These are phyloP conservation scores for Tapirus terrestris DNA, from an alignment of 2,113 vertebrate species.

Conservation along the genomic window DNA sequence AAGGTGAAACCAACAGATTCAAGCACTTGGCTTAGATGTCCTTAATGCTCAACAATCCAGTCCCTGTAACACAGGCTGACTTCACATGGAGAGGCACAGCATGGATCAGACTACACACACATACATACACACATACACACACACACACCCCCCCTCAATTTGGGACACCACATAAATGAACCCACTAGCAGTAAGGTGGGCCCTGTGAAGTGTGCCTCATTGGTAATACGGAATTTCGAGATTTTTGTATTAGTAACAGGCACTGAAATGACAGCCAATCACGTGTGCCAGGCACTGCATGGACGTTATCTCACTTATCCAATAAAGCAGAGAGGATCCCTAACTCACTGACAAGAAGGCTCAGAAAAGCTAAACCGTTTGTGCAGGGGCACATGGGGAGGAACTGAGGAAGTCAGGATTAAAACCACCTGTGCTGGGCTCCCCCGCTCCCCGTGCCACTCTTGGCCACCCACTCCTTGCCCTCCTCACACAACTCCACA, in stretches of 20 bases:
- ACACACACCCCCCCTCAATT: background rate
- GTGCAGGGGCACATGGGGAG: background rate
- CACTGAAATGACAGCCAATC: background rate
- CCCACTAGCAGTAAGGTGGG: background rate
- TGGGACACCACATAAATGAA: background rate
- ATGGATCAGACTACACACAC: background rate
- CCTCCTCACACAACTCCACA: background rate
- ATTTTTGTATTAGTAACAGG: background rate
- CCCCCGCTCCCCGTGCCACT: background rate
- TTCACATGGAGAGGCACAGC: background rate
- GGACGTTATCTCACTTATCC: background rate
- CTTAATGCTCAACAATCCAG: background rate
- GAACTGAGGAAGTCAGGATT: background rate
- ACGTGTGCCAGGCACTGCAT: too few relatives aligned
- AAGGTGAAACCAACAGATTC: slow-evolving; percentile 85
- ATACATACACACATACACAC: background rate
- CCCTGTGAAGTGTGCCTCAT: background rate
- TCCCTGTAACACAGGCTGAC: slow-evolving; percentile 35
- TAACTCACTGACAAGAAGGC: background rate
- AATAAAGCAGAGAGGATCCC: background rate
- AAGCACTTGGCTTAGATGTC: slow-evolving; percentile 20
- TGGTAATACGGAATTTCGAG: background rate
- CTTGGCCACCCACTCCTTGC: background rate
- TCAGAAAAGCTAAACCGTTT: background rate
- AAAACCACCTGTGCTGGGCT: background rate